Evolutionary conservation across 2,888 invertebrate species (phyloP).

Genomic region (Theodoxus fluviatilis): DNA sequence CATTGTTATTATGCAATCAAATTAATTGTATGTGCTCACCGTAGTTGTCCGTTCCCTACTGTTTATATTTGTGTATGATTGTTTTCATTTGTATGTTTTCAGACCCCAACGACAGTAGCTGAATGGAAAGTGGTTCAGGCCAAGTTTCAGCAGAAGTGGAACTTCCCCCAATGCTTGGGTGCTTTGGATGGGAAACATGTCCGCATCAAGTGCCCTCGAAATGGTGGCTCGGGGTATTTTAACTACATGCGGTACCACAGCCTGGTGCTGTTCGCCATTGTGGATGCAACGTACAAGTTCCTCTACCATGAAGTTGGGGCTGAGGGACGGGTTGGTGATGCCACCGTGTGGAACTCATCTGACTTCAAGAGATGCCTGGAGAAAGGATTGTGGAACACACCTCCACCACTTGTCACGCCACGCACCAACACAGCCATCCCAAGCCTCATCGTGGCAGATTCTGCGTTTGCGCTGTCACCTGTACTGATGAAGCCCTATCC

Average conservation of each 20-base stretch:
- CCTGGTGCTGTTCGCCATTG: slow-evolving; percentile 14
- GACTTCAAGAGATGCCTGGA: background rate
- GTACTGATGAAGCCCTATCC: background rate
- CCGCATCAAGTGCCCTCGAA: background rate
- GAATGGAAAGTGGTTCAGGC: background rate
- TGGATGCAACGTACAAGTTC: slow-evolving; percentile 2
- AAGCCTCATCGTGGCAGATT: slow-evolving; percentile 13
- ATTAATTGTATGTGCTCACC: no score
- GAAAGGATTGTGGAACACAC: background rate
- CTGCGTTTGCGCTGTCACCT: background rate
- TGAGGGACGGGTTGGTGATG: background rate
- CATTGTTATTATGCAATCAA: no score
- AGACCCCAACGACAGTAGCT: slow-evolving; percentile 1
- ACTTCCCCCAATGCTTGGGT: slow-evolving; percentile 18
- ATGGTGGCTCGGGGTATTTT: background rate
- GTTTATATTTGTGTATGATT: no score
- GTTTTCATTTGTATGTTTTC: no score
- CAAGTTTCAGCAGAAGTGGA: slow-evolving; percentile 12
- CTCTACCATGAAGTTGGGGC: slow-evolving; percentile 10
- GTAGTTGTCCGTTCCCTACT: no score
- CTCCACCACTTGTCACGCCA: background rate
- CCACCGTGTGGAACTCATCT: background rate
- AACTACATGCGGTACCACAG: slow-evolving; percentile 7
- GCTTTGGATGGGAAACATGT: slow-evolving; percentile 21
- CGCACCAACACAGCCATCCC: background rate